These are phyloP conservation scores for Butastur rufipennis DNA, from an alignment of 2,113 vertebrate genomes.

Conservation along the genomic window DNA sequence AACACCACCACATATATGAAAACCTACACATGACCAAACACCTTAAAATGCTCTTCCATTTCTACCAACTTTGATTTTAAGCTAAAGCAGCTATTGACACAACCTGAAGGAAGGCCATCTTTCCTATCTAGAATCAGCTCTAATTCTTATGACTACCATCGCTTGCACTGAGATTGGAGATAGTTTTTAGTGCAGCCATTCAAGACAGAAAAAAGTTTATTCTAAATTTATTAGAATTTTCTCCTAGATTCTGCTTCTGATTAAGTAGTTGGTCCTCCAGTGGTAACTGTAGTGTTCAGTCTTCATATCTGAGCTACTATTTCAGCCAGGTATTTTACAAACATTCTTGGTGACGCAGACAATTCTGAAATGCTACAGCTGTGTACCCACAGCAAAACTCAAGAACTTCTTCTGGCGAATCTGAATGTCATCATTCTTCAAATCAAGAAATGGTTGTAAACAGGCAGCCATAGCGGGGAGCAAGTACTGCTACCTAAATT, in stretches of 20 bases:
- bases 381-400: background rate
- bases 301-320: background rate
- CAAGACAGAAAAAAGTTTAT: background rate
- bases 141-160: background rate
- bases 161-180: background rate
- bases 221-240: background rate
- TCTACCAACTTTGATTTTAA: background rate
- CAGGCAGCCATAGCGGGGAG: background rate
- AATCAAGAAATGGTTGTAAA: background rate
- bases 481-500: background rate
- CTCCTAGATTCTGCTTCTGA: background rate
- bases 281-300: background rate
- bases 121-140: background rate
- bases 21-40: background rate
- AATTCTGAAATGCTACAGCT: background rate
- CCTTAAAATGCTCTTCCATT: background rate
- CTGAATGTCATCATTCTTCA: background rate
- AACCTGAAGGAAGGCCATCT: background rate
- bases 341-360: background rate
- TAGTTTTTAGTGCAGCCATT: background rate
- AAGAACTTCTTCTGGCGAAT: background rate
- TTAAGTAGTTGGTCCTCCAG: background rate
- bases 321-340: background rate
- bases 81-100: background rate
- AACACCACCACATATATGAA: background rate